Conservation (phyloP, 2,797 vertebrate species). For the Phaenicophaeus curvirostris region DNA sequence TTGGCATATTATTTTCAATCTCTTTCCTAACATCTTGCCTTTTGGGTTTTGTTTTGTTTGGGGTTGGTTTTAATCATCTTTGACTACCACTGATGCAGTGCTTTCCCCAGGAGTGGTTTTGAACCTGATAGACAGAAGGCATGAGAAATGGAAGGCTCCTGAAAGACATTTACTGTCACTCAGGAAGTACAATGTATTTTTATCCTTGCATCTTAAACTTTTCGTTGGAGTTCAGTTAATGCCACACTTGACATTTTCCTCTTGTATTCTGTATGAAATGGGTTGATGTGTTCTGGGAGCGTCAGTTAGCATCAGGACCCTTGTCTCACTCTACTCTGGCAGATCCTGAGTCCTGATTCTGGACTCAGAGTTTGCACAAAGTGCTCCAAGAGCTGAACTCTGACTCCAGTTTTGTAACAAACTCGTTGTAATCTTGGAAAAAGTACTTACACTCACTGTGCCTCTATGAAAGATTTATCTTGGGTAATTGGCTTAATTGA, state of each 20-base stretch:
- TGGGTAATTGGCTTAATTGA: background rate
- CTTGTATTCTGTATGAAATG: background rate
- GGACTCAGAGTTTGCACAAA: background rate
- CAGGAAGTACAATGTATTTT: background rate
- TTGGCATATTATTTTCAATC: background rate
- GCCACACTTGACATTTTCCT: background rate
- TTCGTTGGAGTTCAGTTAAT: background rate
- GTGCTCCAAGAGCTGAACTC: conserved; percentile 19
- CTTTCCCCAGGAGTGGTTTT: background rate
- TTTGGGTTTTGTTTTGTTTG: background rate
- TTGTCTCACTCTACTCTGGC: background rate
- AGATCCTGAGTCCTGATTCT: background rate
- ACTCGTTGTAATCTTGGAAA: background rate
- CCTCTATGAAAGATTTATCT: background rate
- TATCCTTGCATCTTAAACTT: background rate
- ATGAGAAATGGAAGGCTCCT: background rate
- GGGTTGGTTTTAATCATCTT: background rate
- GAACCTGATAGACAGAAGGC: background rate
- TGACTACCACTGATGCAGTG: background rate
- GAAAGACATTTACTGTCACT: background rate
- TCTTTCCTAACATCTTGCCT: background rate
- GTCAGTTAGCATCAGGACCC: background rate
- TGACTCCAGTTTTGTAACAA: conserved; percentile 25
- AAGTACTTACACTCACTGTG: background rate
- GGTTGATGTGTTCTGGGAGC: background rate